A percentile compares a stretch with the other conserved stretches of the same genome.
Evolutionary conservation across 2,113 vertebrate genomes (phyloP).

Genomic region (Megaleporinus macrocephalus): DNA sequence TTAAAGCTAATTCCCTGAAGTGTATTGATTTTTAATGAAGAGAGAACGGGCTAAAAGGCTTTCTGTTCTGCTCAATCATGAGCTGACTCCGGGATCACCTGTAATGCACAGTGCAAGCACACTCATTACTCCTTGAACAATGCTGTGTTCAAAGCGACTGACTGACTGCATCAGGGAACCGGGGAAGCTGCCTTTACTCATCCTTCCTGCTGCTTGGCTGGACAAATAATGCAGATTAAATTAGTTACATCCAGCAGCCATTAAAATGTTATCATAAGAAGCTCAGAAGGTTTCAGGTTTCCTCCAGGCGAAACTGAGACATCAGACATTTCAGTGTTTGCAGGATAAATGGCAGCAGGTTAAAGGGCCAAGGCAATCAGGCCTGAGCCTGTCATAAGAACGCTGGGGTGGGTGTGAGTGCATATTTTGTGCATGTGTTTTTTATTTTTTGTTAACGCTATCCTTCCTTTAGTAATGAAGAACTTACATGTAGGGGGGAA

Average conservation of each 20-base stretch:
- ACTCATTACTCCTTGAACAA: slow-evolving; percentile 43
- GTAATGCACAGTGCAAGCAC: background rate
- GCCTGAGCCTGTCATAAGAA: background rate
- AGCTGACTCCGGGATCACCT: background rate
- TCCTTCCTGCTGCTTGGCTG: background rate
- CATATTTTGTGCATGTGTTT: background rate
- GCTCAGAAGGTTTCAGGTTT: background rate
- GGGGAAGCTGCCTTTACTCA: slow-evolving; percentile 14
- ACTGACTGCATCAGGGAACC: slow-evolving; percentile 42
- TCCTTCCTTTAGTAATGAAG: background rate
- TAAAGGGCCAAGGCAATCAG: background rate
- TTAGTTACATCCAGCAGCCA: background rate
- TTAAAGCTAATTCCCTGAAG: no score
- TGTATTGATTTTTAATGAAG: no score
- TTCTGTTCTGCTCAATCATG: background rate
- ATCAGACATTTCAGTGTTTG: background rate
- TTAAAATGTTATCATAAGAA: slow-evolving; percentile 2
- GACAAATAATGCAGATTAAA: slow-evolving; percentile 25
- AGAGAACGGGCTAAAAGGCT: background rate
- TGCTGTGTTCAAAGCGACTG: slow-evolving; percentile 46
- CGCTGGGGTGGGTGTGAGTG: background rate
- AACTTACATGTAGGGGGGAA: background rate
- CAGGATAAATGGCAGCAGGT: background rate
- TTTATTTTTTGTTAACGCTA: background rate
- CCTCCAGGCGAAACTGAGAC: slow-evolving; percentile 2